Percentiles rank a stretch among this genome's conserved stretches.
Evolutionary conservation across 2,797 vertebrate genomes (phyloP).

Genomic region (Tokudaia muenninki): DNA sequence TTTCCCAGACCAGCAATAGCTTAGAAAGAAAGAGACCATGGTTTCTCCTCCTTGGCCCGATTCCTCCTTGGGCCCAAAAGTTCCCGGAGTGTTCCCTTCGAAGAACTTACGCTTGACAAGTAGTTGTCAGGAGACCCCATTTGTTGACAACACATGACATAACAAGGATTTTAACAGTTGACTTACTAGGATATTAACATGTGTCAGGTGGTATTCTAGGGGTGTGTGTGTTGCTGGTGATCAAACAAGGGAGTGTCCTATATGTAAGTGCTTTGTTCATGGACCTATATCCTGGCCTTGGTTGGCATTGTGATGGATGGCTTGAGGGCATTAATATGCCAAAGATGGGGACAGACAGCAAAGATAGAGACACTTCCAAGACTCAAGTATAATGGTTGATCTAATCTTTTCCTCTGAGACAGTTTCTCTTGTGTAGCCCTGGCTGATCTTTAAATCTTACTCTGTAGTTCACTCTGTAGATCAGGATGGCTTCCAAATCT

Average conservation of each 20-base stretch:
- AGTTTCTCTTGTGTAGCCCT: not conserved
- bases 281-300: not conserved
- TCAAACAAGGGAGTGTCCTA: not conserved
- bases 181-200: not conserved
- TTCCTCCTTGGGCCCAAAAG: not conserved
- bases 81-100: not conserved
- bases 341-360: not conserved
- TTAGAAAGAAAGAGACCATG: not conserved
- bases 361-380: not conserved
- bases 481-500: not conserved
- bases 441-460: not conserved
- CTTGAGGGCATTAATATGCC: not conserved
- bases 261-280: not conserved
- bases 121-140: not conserved
- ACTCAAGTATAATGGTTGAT: not conserved
- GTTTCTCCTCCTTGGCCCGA: too few species aligned
- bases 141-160: not conserved
- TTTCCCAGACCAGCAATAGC: not conserved
- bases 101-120: not conserved
- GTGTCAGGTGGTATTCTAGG: not conserved
- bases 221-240: not conserved
- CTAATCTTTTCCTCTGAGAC: not conserved
- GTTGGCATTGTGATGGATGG: not conserved
- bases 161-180: not conserved
- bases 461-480: not conserved